phyloP scores from a whole-genome alignment of 2,113 vertebrate genomes.

The human (Homo sapiens) region DNA sequence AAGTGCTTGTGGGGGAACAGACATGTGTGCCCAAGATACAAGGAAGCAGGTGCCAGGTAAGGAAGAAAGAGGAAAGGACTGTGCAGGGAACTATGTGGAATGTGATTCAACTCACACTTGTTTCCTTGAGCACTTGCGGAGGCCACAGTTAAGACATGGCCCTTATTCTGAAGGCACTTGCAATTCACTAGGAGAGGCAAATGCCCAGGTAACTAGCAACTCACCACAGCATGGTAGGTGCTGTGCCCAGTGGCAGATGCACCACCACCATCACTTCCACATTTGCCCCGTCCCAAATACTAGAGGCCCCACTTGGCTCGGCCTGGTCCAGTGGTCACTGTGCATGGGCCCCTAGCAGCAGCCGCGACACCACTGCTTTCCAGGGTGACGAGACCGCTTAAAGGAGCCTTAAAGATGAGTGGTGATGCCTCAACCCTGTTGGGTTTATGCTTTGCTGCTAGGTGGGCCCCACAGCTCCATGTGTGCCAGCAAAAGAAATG shows the following conservation, averaged over 20 bases:
- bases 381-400: not conserved
- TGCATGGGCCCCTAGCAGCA: not conserved
- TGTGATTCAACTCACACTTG: not conserved
- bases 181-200: not conserved
- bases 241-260: accelerated
- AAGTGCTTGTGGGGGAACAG: not conserved
- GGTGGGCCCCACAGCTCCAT: not conserved
- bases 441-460: not conserved
- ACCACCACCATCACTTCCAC: not conserved
- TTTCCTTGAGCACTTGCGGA: not conserved
- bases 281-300: not conserved
- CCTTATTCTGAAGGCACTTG: not conserved
- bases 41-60: too few species aligned
- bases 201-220: not conserved
- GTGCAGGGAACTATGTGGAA: accelerated
- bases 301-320: not conserved
- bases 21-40: not conserved
- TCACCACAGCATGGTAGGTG: not conserved
- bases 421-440: not conserved
- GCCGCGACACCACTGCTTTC: not conserved
- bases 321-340: not conserved
- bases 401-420: not conserved
- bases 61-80: not conserved
- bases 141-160: not conserved
- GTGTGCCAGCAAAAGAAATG: not conserved